A percentile compares a stretch with the other conserved stretches of the same genome.
Evolutionary conservation across 2,888 invertebrate genomes (phyloP).

Genomic region (Nowickia ferox): DNA sequence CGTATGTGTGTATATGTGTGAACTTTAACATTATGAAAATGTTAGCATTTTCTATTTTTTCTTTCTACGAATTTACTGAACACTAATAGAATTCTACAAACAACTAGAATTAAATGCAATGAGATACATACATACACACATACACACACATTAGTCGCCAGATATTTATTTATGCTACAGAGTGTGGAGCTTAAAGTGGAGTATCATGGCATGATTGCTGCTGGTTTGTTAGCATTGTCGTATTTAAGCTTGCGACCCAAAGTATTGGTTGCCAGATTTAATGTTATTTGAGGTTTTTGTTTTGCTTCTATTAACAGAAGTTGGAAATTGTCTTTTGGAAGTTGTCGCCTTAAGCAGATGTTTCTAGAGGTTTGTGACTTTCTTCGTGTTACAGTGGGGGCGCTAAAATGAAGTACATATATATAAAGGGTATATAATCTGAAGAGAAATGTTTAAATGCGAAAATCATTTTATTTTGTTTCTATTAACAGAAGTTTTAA

Average conservation of each 20-base stretch:
- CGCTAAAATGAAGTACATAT: too few relatives aligned
- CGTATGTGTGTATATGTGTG: constrained; percentile 8
- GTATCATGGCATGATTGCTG: constrained; percentile 25
- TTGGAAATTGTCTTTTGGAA: background rate
- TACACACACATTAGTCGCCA: background rate
- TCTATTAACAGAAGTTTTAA: too few relatives aligned
- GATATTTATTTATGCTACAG: constrained; percentile 10
- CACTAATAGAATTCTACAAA: constrained; percentile 14
- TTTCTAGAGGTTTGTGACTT: background rate
- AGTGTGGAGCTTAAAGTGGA: constrained; percentile 18
- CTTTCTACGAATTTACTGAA: constrained; percentile 28
- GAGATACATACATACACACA: background rate
- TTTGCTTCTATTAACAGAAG: background rate
- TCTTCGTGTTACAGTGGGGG: too few relatives aligned
- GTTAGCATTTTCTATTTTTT: constrained; percentile 3
- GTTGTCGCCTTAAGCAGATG: background rate
- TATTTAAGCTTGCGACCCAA: constrained; percentile 45
- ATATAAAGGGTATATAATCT: too few relatives aligned
- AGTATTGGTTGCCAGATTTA: constrained; percentile 32
- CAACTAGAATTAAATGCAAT: background rate
- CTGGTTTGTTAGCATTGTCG: constrained; percentile 35
- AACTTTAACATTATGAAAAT: constrained; percentile 67
- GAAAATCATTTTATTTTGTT: too few relatives aligned
- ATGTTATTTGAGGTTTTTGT: background rate
- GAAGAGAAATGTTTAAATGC: too few relatives aligned